A percentile compares a stretch with the other conserved stretches of the same genome.
Evolutionary conservation across 2,797 vertebrate genomes (phyloP).

Genomic region (Aselliscus stoliczkanus): DNA sequence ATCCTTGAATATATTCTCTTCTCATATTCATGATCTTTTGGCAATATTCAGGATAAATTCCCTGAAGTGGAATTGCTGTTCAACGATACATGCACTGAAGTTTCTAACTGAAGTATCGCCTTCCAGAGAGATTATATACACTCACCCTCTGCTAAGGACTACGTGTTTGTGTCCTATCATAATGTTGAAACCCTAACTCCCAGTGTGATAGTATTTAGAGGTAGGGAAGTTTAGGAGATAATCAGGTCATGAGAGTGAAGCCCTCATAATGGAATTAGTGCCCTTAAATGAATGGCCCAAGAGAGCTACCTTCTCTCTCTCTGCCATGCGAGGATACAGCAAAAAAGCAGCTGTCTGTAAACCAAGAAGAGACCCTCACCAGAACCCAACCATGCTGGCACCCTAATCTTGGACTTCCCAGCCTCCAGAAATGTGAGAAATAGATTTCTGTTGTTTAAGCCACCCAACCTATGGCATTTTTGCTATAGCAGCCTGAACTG

Average conservation of each 20-base stretch:
- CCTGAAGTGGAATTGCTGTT: background rate
- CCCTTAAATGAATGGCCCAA: background rate
- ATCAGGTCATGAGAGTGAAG: background rate
- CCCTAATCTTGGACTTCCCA: background rate
- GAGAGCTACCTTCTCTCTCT: background rate
- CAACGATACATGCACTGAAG: background rate
- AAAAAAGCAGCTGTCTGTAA: background rate
- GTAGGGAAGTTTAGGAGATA: background rate
- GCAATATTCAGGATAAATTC: background rate
- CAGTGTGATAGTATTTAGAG: background rate
- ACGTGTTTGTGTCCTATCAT: background rate
- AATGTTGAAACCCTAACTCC: background rate
- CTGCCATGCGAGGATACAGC: background rate
- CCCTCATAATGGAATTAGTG: background rate
- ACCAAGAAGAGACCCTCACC: background rate
- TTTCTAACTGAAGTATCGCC: background rate
- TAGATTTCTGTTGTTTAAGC: background rate
- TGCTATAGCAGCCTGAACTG: background rate
- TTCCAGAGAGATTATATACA: background rate
- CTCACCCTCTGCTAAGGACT: background rate
- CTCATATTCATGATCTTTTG: background rate
- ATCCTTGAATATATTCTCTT: background rate
- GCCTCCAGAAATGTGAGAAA: background rate
- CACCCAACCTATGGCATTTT: background rate
- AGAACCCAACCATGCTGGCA: background rate